Evolutionary conservation across 2,888 invertebrate genomes (phyloP).

Genomic region (Plagiodera versicolora): DNA sequence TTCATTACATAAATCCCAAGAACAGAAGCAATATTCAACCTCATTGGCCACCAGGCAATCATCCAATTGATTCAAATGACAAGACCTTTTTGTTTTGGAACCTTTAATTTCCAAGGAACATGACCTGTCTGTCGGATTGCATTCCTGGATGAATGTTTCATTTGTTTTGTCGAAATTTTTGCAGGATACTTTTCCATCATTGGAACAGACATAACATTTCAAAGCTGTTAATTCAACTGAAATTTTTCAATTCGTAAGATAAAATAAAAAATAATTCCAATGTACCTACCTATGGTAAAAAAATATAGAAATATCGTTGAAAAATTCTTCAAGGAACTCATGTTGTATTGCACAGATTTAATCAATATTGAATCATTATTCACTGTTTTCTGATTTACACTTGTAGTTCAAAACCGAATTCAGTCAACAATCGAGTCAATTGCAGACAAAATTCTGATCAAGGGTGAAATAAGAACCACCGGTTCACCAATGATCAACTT

Average conservation of each 20-base stretch:
- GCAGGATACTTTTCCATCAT: conserved; percentile 16
- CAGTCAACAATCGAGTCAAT: no score
- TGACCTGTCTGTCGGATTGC: conserved; percentile 5
- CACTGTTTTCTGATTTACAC: not conserved
- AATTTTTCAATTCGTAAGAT: not conserved
- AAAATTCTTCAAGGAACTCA: not conserved
- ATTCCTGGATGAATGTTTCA: conserved; percentile 14
- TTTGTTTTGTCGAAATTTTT: conserved; percentile 10
- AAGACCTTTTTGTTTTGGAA: conserved; percentile 18
- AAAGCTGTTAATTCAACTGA: conserved; percentile 4
- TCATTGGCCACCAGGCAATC: conserved; percentile 27
- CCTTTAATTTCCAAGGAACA: conserved; percentile 14
- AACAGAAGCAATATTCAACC: conserved; percentile 29
- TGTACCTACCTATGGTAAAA: not conserved
- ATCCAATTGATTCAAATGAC: conserved; percentile 14
- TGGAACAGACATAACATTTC: conserved; percentile 20
- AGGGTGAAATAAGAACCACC: no score
- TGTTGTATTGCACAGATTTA: not conserved
- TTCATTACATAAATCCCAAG: conserved; percentile 27
- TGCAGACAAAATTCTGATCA: no score
- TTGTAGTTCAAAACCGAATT: not conserved
- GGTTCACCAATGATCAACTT: no score
- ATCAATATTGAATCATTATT: not conserved
- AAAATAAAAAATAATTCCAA: not conserved
- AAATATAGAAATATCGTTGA: not conserved